Evolutionary conservation across 1,140 invertebrate species (phyloP).

Genomic region (Brachionus rotundiformis): DNA sequence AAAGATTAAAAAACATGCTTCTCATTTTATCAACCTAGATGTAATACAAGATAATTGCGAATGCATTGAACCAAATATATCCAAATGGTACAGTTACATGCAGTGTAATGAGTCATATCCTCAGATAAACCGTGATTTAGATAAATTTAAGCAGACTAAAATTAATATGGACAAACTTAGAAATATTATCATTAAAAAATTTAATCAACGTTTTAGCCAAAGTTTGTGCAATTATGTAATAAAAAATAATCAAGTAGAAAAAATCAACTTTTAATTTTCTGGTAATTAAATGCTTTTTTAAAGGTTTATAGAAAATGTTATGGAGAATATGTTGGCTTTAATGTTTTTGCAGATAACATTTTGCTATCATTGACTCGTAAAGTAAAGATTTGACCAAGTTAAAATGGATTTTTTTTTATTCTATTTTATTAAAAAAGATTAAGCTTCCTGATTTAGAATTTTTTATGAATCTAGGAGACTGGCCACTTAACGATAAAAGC

Average conservation of each 20-base stretch:
- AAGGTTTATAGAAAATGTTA: conserved; percentile 83
- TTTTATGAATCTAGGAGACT: conserved; percentile 90
- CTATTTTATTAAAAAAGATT: conserved; percentile 57
- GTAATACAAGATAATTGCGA: conserved; percentile 80
- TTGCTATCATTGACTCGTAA: conserved; percentile 80
- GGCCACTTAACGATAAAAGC: conserved; percentile 73
- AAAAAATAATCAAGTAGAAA: conserved; percentile 74
- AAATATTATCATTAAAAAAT: conserved; percentile 69
- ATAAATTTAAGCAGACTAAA: conserved; percentile 68
- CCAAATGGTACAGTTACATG: conserved; percentile 72
- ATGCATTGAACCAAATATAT: conserved; percentile 72
- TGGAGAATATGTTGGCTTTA: conserved; percentile 91
- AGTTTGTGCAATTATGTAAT: conserved; percentile 88
- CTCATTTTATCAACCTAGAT: conserved; percentile 66
- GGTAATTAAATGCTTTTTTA: conserved; percentile 36
- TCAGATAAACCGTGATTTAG: conserved; percentile 77
- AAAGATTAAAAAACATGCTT: neutral
- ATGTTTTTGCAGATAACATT: conserved; percentile 89
- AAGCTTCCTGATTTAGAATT: conserved; percentile 83
- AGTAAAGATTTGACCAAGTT: no score
- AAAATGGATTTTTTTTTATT: no score
- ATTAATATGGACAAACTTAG: conserved; percentile 74
- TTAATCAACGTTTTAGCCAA: conserved; percentile 74
- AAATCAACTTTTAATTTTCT: neutral
- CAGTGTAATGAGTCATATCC: conserved; percentile 70